A percentile compares a stretch with the other conserved stretches of the same genome.
Evolutionary conservation across 2,113 vertebrate species (phyloP).

Genomic region (Dicentrarchus labrax): DNA sequence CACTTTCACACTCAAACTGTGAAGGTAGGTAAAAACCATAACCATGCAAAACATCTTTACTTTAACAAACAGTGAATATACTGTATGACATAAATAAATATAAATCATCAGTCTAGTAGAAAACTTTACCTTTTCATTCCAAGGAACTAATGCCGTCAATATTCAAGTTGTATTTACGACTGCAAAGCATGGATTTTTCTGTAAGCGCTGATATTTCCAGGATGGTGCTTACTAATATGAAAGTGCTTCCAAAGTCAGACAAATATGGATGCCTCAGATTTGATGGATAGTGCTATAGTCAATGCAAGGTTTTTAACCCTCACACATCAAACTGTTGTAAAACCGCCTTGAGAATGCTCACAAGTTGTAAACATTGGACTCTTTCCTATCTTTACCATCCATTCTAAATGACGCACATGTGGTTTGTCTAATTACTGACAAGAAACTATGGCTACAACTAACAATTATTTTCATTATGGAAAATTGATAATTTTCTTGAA

Average conservation of each 20-base stretch:
- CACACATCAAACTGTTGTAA: not conserved
- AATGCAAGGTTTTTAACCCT: not conserved
- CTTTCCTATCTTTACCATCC: not conserved
- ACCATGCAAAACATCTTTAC: not conserved
- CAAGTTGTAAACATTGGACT: not conserved
- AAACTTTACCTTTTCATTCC: not conserved
- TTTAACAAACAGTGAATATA: not conserved
- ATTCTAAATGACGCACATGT: too few species aligned
- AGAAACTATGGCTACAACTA: not conserved
- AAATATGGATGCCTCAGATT: not conserved
- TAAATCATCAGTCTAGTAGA: not conserved
- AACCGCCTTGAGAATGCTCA: not conserved
- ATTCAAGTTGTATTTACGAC: not conserved
- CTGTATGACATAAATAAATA: too few species aligned
- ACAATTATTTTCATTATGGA: too few species aligned
- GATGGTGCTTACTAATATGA: not conserved
- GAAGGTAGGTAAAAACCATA: not conserved
- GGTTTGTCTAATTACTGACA: not conserved
- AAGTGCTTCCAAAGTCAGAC: not conserved
- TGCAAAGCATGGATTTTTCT: not conserved
- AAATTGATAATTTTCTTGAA: too few species aligned
- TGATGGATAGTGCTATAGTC: not conserved
- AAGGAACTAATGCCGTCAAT: not conserved
- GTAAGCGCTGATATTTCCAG: not conserved
- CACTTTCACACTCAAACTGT: not conserved